Base-by-base conservation (phyloP, 2,888 invertebrate genomes). In the Bugula neritina region DNA sequence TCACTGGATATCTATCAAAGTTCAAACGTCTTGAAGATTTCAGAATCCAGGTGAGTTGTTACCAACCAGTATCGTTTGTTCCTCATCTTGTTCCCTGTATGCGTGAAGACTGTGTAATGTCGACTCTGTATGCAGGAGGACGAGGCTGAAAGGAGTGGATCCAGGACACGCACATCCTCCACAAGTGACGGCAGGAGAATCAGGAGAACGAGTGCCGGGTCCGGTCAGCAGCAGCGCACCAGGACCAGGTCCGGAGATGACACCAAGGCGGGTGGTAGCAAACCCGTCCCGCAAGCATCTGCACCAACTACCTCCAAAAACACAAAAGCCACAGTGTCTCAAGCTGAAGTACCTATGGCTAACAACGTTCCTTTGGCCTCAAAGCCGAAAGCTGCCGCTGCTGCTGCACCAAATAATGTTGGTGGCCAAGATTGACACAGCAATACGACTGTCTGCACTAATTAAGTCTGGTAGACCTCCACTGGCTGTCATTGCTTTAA, bases 11-110 rank as follows among this genome's bases (percentile, higher is more conserved):
- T 76, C 77, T 87, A 73, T 80, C 82, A 35, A 83, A 84, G 74
- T 87, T 83, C 77, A 85, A 85, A 76, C 79, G 82, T 34, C 79
- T 85, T 25, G 85, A 85, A 75, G 86, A 87, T 75, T 86, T 85
- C 77, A 74, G 82, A 74, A 80, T 81, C 35, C 81, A 76, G 74
- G 77, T 43, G 17, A 43, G 43, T n/a, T n/a, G n/a, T n/a, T n/a
- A n/a, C n/a, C n/a, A n/a, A n/a, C n/a, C 73, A 71, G n/a, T n/a
- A n/a, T n/a, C n/a, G n/a, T n/a, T n/a, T n/a, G n/a, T n/a, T n/a
- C n/a, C n/a, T n/a, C n/a, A n/a, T n/a, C n/a, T n/a, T n/a, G n/a
- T n/a, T n/a, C n/a, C n/a, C n/a, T n/a, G n/a, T n/a, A n/a, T n/a
- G n/a, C n/a, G n/a, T n/a, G n/a, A n/a, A n/a, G n/a, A n/a, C n/a